Percentiles rank a stretch among this genome's conserved stretches.
Conservation (phyloP, 2,888 invertebrate species). For the Tanytarsus gracilentus region DNA sequence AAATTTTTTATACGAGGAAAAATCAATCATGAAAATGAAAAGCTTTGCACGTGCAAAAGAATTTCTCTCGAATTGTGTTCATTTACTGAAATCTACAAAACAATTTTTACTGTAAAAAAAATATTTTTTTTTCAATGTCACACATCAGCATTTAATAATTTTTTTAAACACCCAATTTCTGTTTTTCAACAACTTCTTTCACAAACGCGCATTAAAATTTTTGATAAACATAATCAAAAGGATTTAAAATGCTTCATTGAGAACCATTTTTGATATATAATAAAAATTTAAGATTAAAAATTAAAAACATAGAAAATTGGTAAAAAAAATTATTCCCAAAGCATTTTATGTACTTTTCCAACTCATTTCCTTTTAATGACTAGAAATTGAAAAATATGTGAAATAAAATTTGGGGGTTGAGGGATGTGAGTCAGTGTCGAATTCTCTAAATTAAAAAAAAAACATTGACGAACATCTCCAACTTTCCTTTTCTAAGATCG, state of each 20-base stretch:
- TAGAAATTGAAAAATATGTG: too few relatives aligned
- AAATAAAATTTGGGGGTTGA: too few relatives aligned
- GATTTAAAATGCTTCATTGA: neutral
- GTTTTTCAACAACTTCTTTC: neutral
- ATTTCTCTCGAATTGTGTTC: neutral
- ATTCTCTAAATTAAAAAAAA: neutral
- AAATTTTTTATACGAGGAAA: too few relatives aligned
- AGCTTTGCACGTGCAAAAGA: neutral
- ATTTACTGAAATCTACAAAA: neutral
- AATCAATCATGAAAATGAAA: neutral
- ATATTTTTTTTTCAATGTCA: neutral
- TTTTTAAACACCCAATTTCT: neutral
- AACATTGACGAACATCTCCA: too few relatives aligned
- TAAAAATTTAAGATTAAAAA: neutral
- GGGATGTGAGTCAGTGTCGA: too few relatives aligned
- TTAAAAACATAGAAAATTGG: neutral
- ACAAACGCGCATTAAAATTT: neutral
- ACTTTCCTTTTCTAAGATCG: neutral
- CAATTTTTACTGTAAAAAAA: neutral
- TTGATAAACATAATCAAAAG: slow-evolving; percentile 6
- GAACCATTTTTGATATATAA: slow-evolving; percentile 9
- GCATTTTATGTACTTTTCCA: slow-evolving; percentile 11
- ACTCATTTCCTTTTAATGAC: too few relatives aligned
- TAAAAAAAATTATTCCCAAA: slow-evolving; percentile 7
- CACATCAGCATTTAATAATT: neutral